Evolutionary conservation across 1,140 invertebrate genomes (phyloP), one percentile per base, ranked within the genome.

Genomic region (Heliconius hermathena): DNA sequence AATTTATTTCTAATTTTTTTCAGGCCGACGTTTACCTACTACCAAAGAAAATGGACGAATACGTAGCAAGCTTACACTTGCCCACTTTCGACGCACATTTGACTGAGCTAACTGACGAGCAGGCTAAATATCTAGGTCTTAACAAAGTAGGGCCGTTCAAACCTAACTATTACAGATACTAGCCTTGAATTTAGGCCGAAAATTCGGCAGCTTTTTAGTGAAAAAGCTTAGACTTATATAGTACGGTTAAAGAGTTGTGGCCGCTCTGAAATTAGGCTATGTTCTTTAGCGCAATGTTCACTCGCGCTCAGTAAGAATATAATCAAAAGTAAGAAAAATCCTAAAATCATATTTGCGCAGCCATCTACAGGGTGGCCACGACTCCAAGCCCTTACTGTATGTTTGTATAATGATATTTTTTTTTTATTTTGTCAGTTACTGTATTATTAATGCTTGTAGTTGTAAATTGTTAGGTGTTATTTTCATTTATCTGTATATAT

Each of bases 41-140:
- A 85, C 99, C 99, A 73, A 99, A 99, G 95, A 99, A 99, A 95
- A 99, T 99, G 99, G 98, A 99, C 95, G 99, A 99, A 91, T 99
- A 99, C 94, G 99, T 99, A 13, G 98, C 98, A 9, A 98, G 97
- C 82, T 95, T 99, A 70, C 99, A 99, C 95, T 95, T 99, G 86
- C 98, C 98, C 29, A 98, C 98, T 29, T 99, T 99, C 92, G 99
- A 99, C 95, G 99, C 99, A 60, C 98, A 99, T 91, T 95, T 99
- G 79, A 99, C 99, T 1, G 99, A 99, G 95, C 95, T 99, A 70
- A 97, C 97, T 13, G 99, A 99, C 91, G 99, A 99, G 88, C 99
- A 99, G 95, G 98, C 98, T 76, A 99, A 99, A 94, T 99, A 99
- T 91, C 97, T 99, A 95, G 99, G 99, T 78, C 96, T 99, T 26